phyloP scores from a whole-genome alignment of 2,888 invertebrate genomes.

The Zelleria hepariella region DNA sequence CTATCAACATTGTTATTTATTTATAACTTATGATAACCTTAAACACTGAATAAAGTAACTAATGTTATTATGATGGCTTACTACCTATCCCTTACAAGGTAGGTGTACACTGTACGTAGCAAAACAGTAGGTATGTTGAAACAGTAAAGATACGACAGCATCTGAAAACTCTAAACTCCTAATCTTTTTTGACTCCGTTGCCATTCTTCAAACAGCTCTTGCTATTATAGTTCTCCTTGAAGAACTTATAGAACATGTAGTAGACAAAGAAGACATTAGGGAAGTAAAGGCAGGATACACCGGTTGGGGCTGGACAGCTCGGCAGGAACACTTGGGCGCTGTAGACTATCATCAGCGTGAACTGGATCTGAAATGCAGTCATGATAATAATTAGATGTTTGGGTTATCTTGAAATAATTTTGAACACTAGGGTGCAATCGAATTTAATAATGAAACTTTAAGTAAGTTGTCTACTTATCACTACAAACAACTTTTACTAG shows the following conservation, averaged over 20 bases:
- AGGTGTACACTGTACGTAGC: too few species aligned
- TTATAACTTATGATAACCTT: too few species aligned
- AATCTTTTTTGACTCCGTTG: conserved; percentile 6
- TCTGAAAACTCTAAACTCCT: not conserved
- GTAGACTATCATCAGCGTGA: conserved; percentile 75
- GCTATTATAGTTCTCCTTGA: conserved; percentile 65
- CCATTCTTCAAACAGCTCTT: conserved; percentile 7
- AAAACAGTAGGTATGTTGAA: not conserved
- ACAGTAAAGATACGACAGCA: not conserved
- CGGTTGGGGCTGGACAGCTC: conserved; percentile 68
- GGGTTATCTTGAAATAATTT: too few species aligned
- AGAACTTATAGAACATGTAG: conserved; percentile 81
- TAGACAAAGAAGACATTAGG: conserved; percentile 76
- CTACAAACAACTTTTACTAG: too few species aligned
- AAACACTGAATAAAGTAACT: too few species aligned
- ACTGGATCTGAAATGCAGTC: conserved; percentile 72
- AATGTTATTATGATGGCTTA: too few species aligned
- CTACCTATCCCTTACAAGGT: too few species aligned
- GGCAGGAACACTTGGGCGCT: conserved; percentile 65
- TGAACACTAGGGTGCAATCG: too few species aligned
- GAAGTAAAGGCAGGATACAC: conserved; percentile 68
- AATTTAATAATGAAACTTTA: too few species aligned
- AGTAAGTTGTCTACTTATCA: too few species aligned
- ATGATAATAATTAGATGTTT: not conserved
- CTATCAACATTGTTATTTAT: too few species aligned